phyloP scores from a whole-genome alignment of 1,140 invertebrate species.

The Microplitis mediator region DNA sequence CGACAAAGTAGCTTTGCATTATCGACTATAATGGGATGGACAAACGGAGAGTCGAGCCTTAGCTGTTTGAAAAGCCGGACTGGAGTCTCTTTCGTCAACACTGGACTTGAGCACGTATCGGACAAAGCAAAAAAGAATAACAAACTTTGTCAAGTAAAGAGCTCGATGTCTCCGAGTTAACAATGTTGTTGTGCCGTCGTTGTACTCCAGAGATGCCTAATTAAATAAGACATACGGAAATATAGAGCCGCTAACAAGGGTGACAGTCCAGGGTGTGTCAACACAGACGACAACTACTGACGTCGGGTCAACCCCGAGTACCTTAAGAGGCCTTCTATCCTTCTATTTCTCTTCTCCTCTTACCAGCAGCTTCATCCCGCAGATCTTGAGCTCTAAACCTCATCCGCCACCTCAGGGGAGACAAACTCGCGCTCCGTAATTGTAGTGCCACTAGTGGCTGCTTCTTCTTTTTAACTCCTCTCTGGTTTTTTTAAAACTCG shows the following conservation, averaged over 20 bases:
- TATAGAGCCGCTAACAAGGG: constrained; percentile 52
- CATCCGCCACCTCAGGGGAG: constrained; percentile 1
- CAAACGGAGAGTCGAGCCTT: too few species aligned
- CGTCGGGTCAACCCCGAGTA: constrained; percentile 44
- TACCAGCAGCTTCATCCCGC: not conserved
- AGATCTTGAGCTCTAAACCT: not conserved
- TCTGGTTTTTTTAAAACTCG: too few species aligned
- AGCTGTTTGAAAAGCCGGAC: too few species aligned
- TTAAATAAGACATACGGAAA: constrained; percentile 60
- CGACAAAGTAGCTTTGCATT: too few species aligned
- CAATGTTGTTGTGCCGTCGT: constrained; percentile 45
- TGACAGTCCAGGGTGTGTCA: constrained; percentile 14
- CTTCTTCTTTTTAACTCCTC: not conserved
- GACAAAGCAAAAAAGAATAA: constrained; percentile 31
- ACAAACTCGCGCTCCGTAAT: constrained; percentile 8
- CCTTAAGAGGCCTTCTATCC: not conserved
- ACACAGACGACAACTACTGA: constrained; percentile 30
- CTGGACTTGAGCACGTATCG: constrained; percentile 56
- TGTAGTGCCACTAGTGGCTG: constrained; percentile 9
- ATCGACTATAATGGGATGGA: too few species aligned
- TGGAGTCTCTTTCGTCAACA: not conserved
- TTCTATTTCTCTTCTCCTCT: not conserved
- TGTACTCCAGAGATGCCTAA: constrained; percentile 49
- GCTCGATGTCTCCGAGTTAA: constrained; percentile 46
- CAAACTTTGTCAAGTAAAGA: constrained; percentile 29